These are phyloP conservation scores for Trachelus tabidus DNA, from an alignment of 2,888 invertebrate species.

Conservation along the genomic window DNA sequence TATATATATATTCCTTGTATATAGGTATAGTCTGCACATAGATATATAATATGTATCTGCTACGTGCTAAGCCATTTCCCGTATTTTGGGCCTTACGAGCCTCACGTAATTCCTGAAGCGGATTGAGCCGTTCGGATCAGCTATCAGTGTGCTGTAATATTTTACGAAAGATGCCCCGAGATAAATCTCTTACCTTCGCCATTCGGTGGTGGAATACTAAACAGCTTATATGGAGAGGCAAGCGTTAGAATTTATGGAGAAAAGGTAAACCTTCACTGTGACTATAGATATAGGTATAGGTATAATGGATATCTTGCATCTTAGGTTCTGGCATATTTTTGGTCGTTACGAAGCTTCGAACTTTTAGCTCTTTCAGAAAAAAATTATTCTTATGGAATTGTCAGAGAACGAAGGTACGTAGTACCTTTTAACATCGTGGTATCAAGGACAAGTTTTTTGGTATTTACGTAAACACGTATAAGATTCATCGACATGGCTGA, in stretches of 20 bases:
- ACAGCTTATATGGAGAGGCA: constrained; percentile 37
- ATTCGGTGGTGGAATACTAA: constrained; percentile 55
- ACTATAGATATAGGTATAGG: not conserved
- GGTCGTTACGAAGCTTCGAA: not conserved
- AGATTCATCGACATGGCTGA: not conserved
- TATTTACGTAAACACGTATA: not conserved
- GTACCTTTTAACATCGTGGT: not conserved
- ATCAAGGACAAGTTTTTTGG: too few relatives aligned
- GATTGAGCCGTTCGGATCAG: constrained; percentile 52
- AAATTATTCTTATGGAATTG: not conserved
- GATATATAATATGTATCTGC: not conserved
- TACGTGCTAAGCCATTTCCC: not conserved
- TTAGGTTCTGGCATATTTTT: not conserved
- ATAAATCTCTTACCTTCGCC: constrained; percentile 19
- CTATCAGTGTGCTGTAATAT: constrained; percentile 51
- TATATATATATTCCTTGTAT: too few relatives aligned
- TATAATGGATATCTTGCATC: not conserved
- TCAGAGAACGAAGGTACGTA: not conserved
- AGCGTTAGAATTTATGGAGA: constrained; percentile 26
- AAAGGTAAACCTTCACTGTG: constrained; percentile 23
- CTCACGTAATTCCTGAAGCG: constrained; percentile 45
- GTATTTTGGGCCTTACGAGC: constrained; percentile 2
- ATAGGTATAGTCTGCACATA: not conserved
- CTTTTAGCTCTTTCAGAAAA: not conserved
- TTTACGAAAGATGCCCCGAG: constrained; percentile 33